A percentile compares a stretch with the other conserved stretches of the same genome.
phyloP scores from a whole-genome alignment of 1,140 invertebrate genomes.

The Macrostomum lignano region DNA sequence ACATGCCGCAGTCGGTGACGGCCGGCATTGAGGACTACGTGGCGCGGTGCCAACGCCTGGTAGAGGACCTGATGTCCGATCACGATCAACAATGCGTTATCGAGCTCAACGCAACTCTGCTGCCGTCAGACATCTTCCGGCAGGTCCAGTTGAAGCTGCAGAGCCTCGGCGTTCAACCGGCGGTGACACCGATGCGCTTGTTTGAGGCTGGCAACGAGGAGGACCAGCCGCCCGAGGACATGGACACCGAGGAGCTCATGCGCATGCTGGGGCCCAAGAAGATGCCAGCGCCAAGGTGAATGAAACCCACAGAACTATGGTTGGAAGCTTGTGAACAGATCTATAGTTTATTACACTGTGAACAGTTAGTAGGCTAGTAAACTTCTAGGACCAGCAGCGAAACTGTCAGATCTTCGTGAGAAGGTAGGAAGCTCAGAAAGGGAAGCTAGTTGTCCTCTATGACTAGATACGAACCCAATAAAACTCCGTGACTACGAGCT shows the following conservation, averaged over 20 bases:
- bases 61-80: conserved; percentile 25
- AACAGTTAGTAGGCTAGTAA: too few relatives aligned
- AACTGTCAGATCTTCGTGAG: too few relatives aligned
- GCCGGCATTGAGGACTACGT: conserved; percentile 14
- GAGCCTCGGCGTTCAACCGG: conserved; percentile 18
- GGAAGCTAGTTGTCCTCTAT: too few relatives aligned
- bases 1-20: conserved; percentile 13
- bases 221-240: conserved; percentile 19
- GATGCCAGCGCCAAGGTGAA: conserved; percentile 3
- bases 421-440: too few relatives aligned
- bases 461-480: too few relatives aligned
- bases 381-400: too few relatives aligned
- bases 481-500: too few relatives aligned
- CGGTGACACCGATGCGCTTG: conserved; percentile 17
- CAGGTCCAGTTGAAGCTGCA: conserved; percentile 17
- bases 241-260: conserved; percentile 23
- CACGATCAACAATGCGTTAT: conserved; percentile 23
- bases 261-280: too few relatives aligned
- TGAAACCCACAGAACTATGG: conserved; percentile 5
- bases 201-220: conserved; percentile 14
- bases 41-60: conserved; percentile 1
- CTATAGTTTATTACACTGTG: too few relatives aligned
- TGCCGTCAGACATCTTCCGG: too few relatives aligned
- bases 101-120: conserved; percentile 16
- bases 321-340: too few relatives aligned